Evolutionary conservation across 2,888 invertebrate genomes (phyloP).

Genomic region (Proisotoma minuta): DNA sequence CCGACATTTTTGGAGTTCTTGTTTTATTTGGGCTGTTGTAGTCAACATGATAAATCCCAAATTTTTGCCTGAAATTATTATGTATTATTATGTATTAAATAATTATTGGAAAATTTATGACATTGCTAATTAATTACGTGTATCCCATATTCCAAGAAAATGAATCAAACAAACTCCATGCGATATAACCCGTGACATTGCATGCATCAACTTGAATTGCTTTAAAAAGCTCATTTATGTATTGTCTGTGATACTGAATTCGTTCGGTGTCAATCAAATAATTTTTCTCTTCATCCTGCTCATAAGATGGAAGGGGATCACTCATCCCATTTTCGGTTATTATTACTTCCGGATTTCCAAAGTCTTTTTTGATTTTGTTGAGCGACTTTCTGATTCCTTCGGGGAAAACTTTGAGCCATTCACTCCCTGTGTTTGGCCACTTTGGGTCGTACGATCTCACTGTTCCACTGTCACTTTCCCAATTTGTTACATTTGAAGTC

Average conservation of each 20-base stretch:
- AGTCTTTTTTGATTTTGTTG: constrained; percentile 11
- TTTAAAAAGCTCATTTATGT: constrained; percentile 12
- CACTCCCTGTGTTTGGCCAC: constrained; percentile 6
- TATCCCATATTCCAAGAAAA: constrained; percentile 51
- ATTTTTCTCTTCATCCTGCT: background rate
- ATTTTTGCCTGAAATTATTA: background rate
- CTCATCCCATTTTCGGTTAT: constrained; percentile 15
- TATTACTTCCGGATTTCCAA: constrained; percentile 8
- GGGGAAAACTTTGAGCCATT: constrained; percentile 7
- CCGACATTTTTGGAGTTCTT: constrained; percentile 8
- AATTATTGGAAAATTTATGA: background rate
- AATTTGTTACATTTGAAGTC: background rate
- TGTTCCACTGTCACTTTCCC: constrained; percentile 13
- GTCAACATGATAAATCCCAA: constrained; percentile 11
- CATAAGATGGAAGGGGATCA: too few relatives aligned
- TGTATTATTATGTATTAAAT: constrained; percentile 1
- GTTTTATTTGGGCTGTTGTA: background rate
- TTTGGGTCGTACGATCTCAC: constrained; percentile 5
- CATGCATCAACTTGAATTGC: constrained; percentile 47
- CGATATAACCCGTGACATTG: constrained; percentile 50
- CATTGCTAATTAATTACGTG: constrained; percentile 23
- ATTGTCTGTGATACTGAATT: background rate
- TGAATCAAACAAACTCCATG: constrained; percentile 51
- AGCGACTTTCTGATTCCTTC: constrained; percentile 9
- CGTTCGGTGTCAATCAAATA: constrained; percentile 7